Percentiles rank a stretch among this genome's conserved stretches.
phyloP scores from a whole-genome alignment of 2,797 vertebrate genomes.

The Pyrocephalus nanus region DNA sequence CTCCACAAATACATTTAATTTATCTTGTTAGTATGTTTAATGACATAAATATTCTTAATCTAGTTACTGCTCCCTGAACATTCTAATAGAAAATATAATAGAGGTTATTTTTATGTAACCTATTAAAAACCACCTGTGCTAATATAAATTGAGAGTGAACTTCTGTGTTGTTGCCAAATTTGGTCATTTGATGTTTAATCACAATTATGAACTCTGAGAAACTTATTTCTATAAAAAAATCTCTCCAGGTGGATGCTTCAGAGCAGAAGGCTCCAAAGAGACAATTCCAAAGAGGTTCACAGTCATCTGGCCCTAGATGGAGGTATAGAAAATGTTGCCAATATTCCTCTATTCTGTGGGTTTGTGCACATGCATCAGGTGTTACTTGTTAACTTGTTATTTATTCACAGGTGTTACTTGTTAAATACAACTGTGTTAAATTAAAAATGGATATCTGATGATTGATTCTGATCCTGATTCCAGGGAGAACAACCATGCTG shows the following conservation, averaged over 20 bases:
- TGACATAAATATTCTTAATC: neutral
- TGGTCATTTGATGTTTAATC: neutral
- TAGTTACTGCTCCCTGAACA: neutral
- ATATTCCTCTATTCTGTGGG: fast-evolving
- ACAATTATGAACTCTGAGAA: neutral
- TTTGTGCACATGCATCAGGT: neutral
- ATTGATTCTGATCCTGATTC: neutral
- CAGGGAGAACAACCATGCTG: conserved; percentile 87
- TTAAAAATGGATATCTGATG: neutral
- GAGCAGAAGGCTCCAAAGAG: conserved; percentile 45
- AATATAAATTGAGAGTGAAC: neutral
- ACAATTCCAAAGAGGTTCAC: neutral
- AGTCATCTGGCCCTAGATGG: conserved; percentile 71
- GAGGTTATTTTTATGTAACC: neutral
- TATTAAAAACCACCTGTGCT: neutral
- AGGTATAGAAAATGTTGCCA: conserved; percentile 54
- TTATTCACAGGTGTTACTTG: neutral
- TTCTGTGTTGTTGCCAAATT: neutral
- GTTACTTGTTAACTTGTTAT: neutral
- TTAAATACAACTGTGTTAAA: neutral
- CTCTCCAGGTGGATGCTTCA: conserved; percentile 51
- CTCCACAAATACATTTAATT: neutral
- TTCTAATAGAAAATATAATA: neutral
- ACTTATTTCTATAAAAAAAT: neutral
- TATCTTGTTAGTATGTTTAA: neutral